These are phyloP conservation scores for Ceratina japonica DNA, from an alignment of 1,140 invertebrate genomes.

Conservation along the genomic window DNA sequence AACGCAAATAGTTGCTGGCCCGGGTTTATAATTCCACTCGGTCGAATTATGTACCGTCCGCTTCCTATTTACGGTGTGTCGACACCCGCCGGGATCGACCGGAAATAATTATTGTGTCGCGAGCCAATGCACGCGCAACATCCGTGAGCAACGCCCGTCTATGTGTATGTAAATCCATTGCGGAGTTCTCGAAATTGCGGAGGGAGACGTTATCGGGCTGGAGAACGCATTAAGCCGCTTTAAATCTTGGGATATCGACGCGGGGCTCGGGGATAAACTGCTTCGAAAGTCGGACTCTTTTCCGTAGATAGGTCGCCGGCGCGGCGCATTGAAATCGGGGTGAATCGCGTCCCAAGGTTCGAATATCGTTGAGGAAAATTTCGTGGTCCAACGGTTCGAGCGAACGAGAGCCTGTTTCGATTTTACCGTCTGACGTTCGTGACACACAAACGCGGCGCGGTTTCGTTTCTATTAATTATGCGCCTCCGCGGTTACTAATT, in stretches of 20 bases:
- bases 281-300: slow-evolving; percentile 7
- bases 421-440: slow-evolving; percentile 9
- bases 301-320: neutral
- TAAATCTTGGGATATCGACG: slow-evolving; percentile 24
- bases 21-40: neutral
- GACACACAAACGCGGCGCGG: slow-evolving; percentile 32
- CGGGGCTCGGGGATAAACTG: slow-evolving; percentile 4
- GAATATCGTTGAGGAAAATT: neutral
- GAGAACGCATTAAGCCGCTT: slow-evolving; percentile 13
- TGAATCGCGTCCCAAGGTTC: neutral
- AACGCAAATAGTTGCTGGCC: neutral
- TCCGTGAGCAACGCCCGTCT: no score
- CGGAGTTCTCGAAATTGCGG: slow-evolving; percentile 2
- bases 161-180: no score
- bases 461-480: slow-evolving; percentile 29
- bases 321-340: neutral
- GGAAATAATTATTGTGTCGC: slow-evolving; percentile 1
- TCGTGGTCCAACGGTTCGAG: neutral
- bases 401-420: neutral
- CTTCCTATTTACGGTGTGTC: neutral
- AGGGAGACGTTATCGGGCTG: neutral
- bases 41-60: neutral
- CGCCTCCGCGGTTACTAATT: slow-evolving; percentile 35
- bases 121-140: neutral
- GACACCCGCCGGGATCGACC: neutral